phyloP scores from a whole-genome alignment of 1,140 invertebrate species.

The Zaprionus ghesquierei region DNA sequence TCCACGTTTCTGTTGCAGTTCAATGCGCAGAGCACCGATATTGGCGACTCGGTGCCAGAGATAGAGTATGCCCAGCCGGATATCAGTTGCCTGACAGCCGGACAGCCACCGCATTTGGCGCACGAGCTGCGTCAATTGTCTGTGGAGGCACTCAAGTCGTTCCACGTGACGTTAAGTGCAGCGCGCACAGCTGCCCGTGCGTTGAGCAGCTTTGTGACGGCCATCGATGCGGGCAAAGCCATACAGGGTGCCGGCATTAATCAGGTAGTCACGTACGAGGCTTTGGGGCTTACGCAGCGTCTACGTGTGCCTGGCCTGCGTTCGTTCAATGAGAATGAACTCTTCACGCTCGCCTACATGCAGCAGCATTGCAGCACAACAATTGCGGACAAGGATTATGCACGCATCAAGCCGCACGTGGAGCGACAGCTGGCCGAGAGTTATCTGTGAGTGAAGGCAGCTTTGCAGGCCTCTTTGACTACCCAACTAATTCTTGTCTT shows the following conservation, averaged over 20 bases:
- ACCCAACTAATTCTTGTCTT: not conserved
- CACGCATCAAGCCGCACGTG: slow-evolving; percentile 76
- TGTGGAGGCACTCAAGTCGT: slow-evolving; percentile 60
- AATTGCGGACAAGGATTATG: slow-evolving; percentile 79
- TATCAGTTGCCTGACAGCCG: slow-evolving; percentile 55
- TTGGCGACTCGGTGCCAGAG: slow-evolving; percentile 48
- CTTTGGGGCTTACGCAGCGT: slow-evolving; percentile 59
- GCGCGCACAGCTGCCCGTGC: slow-evolving; percentile 70
- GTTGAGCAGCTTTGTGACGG: slow-evolving; percentile 60
- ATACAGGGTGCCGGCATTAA: slow-evolving; percentile 69
- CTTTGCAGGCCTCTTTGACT: not conserved
- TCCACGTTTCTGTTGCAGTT: slow-evolving; percentile 73
- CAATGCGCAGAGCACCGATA: slow-evolving; percentile 61
- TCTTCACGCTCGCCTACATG: slow-evolving; percentile 77
- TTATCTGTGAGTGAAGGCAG: slow-evolving; percentile 56
- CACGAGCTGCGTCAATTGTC: slow-evolving; percentile 63
- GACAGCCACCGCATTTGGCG: slow-evolving; percentile 50
- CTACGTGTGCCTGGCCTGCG: slow-evolving; percentile 67
- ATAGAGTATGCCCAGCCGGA: slow-evolving; percentile 67
- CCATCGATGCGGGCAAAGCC: slow-evolving; percentile 68
- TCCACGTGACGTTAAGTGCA: slow-evolving; percentile 73
- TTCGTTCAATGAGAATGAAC: slow-evolving; percentile 76
- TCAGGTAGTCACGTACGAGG: slow-evolving; percentile 71
- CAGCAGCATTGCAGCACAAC: slow-evolving; percentile 77
- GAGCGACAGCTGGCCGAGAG: slow-evolving; percentile 72